phyloP scores from a whole-genome alignment of 37 sponge, comb jelly and placozoan species.

The Petrosia ficiformis region DNA sequence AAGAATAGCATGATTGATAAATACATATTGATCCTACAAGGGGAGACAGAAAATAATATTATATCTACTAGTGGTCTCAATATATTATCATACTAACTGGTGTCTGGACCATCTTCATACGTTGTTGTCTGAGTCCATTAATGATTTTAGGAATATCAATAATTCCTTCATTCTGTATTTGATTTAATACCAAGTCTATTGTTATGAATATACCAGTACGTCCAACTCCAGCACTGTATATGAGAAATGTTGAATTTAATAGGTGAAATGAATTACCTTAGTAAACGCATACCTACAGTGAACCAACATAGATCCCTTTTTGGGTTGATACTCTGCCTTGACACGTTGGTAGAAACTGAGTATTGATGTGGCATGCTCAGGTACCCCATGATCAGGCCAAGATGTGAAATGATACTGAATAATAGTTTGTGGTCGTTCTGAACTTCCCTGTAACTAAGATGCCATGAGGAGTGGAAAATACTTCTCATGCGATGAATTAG shows the following conservation, averaged over 20 bases:
- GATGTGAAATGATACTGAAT: constrained; percentile 55
- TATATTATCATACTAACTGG: no score
- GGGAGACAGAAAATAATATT: no score
- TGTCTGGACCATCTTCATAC: constrained; percentile 38
- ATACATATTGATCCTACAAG: constrained; percentile 64
- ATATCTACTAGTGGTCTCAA: no score
- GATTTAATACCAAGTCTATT: constrained; percentile 24
- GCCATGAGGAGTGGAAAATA: neutral
- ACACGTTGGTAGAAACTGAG: constrained; percentile 1
- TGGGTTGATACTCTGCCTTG: constrained; percentile 9
- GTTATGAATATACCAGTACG: constrained; percentile 56
- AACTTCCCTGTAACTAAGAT: neutral
- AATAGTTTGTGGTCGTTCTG: neutral
- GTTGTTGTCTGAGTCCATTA: constrained; percentile 24
- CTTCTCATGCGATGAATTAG: neutral
- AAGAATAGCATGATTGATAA: constrained; percentile 60
- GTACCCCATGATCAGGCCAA: constrained; percentile 65
- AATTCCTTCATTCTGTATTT: constrained; percentile 14
- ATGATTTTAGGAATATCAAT: constrained; percentile 30
- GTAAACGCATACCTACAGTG: constrained; percentile 51
- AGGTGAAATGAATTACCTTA: neutral
- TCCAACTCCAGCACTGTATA: constrained; percentile 54
- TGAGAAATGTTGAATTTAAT: neutral
- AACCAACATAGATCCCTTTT: constrained; percentile 11
- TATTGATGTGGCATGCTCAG: constrained; percentile 37